phyloP scores from a whole-genome alignment of 2,888 invertebrate genomes.

The Plemyria rubiginata region DNA sequence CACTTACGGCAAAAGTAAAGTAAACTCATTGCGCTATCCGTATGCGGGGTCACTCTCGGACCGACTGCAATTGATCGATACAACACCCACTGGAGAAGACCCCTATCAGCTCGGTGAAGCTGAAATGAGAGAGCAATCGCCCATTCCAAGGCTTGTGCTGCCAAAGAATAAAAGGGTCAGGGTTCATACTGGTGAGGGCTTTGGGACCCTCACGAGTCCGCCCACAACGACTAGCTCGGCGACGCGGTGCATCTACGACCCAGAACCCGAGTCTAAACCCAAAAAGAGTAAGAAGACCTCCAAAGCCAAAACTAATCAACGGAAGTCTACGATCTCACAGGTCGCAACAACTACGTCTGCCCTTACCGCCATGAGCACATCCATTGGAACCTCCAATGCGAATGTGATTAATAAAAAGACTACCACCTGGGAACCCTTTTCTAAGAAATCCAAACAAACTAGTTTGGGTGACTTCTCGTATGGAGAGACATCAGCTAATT shows the following conservation, averaged over 20 bases:
- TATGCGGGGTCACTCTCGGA: slow-evolving; percentile 72
- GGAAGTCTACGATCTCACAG: slow-evolving; percentile 13
- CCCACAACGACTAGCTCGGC: slow-evolving; percentile 43
- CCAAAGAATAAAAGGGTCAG: slow-evolving; percentile 73
- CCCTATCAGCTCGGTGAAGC: slow-evolving; percentile 78
- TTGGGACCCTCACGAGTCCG: slow-evolving; percentile 14
- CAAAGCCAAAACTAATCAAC: slow-evolving; percentile 21
- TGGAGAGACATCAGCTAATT: slow-evolving; percentile 61
- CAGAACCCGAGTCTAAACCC: slow-evolving; percentile 40
- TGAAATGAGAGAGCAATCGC: slow-evolving; percentile 77
- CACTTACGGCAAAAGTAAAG: slow-evolving; percentile 65
- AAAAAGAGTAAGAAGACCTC: slow-evolving; percentile 28
- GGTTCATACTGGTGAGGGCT: slow-evolving; percentile 49
- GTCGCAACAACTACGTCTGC: slow-evolving; percentile 2
- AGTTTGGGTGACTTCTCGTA: slow-evolving; percentile 70
- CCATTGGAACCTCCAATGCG: slow-evolving; percentile 5
- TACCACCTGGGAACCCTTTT: slow-evolving; percentile 62
- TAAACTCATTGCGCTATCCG: slow-evolving; percentile 39
- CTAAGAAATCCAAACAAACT: slow-evolving; percentile 55
- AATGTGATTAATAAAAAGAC: slow-evolving; percentile 64
- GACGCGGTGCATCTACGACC: slow-evolving; percentile 61
- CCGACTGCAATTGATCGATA: slow-evolving; percentile 71
- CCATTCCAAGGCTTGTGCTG: slow-evolving; percentile 77
- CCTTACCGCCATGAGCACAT: slow-evolving; percentile 1
- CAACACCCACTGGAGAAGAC: slow-evolving; percentile 76